Conservation (phyloP, 2,888 invertebrate genomes). For the Chrysomela aeneicollis region DNA sequence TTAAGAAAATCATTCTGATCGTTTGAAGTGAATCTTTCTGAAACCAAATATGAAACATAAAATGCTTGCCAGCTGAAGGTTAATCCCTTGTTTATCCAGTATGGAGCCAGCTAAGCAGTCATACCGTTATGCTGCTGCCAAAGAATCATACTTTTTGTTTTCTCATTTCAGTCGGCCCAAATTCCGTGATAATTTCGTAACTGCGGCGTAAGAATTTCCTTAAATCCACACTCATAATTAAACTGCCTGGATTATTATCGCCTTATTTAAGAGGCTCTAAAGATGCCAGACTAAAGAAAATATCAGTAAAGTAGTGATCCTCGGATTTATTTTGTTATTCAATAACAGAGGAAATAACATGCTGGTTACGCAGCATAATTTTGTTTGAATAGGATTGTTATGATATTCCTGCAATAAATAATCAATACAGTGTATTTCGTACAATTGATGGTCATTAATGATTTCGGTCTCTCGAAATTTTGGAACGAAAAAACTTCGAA, state of each 20-base stretch:
- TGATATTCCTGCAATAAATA: not conserved
- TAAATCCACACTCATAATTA: conserved; percentile 15
- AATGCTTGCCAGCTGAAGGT: too few species aligned
- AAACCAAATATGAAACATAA: too few species aligned
- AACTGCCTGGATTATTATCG: conserved; percentile 6
- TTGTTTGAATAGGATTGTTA: not conserved
- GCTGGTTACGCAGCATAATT: not conserved
- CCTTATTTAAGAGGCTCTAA: conserved; percentile 16
- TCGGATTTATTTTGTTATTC: not conserved
- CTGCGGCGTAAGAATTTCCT: conserved; percentile 23
- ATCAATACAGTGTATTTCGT: too few species aligned
- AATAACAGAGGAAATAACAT: too few species aligned
- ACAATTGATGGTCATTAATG: too few species aligned
- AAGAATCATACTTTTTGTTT: not conserved
- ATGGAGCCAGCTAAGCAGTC: too few species aligned
- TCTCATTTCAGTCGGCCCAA: conserved; percentile 9
- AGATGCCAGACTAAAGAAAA: conserved; percentile 2
- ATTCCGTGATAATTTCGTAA: conserved; percentile 14
- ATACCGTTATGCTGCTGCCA: too few species aligned
- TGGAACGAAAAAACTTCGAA: too few species aligned
- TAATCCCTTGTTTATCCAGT: too few species aligned
- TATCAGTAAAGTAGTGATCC: not conserved
- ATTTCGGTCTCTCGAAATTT: too few species aligned
- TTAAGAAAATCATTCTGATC: too few species aligned
- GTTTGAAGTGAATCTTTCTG: too few species aligned